phyloP scores from a whole-genome alignment of 1,140 invertebrate genomes.

The Himalopsyche phryganea region DNA sequence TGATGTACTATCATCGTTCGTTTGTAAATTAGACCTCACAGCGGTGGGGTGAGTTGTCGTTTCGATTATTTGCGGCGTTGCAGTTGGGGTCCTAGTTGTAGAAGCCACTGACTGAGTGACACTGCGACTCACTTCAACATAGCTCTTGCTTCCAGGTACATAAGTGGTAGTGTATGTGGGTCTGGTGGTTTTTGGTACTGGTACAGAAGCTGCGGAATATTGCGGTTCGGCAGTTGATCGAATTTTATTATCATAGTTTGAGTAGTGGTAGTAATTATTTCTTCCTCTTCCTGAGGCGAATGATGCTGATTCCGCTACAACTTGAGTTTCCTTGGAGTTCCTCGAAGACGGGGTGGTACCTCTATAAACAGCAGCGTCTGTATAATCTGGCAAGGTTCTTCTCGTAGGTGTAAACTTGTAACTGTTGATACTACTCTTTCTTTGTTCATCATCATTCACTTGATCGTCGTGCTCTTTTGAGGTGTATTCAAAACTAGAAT shows the following conservation, averaged over 20 bases:
- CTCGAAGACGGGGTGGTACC: conserved; percentile 34
- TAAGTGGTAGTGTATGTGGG: conserved; percentile 31
- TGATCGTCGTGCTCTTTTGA: conserved; percentile 4
- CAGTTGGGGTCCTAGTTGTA: conserved; percentile 3
- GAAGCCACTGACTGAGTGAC: conserved; percentile 23
- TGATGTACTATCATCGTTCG: background rate
- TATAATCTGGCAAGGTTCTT: conserved; percentile 40
- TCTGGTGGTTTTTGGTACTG: conserved; percentile 42
- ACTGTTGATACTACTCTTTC: conserved; percentile 40
- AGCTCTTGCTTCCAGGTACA: conserved; percentile 30
- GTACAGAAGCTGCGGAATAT: conserved; percentile 7
- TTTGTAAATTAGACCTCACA: background rate
- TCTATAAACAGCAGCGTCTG: conserved; percentile 41
- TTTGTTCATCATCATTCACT: conserved; percentile 34
- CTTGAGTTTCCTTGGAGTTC: conserved; percentile 62
- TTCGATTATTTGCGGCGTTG: background rate
- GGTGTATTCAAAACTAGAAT: conserved; percentile 25
- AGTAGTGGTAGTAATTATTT: conserved; percentile 27
- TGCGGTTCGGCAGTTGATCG: conserved; percentile 16
- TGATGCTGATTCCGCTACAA: conserved; percentile 69
- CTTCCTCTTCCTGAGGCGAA: conserved; percentile 60
- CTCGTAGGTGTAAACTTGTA: conserved; percentile 38
- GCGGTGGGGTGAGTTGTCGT: conserved; percentile 4
- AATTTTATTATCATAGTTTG: conserved; percentile 15
- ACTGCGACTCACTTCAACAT: conserved; percentile 31